A percentile compares a stretch with the other conserved stretches of the same genome.
These are phyloP conservation scores for Copidosoma floridanum DNA, from an alignment of 1,140 invertebrate genomes.

Conservation along the genomic window DNA sequence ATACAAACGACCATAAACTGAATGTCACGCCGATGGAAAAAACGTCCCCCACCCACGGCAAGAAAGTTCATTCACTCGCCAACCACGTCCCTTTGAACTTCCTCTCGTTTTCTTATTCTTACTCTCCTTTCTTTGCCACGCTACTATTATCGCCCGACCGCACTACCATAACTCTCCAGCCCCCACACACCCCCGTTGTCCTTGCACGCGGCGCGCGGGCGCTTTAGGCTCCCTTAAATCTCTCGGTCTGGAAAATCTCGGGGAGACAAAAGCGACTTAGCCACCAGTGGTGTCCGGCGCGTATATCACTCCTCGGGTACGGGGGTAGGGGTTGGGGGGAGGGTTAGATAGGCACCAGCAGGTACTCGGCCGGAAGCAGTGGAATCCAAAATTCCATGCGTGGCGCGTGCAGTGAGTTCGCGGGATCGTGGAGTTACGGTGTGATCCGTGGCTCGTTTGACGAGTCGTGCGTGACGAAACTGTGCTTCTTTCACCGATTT, in stretches of 20 bases:
- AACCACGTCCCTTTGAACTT: no score
- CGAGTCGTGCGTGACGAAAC: no score
- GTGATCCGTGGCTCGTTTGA: no score
- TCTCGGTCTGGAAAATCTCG: neutral
- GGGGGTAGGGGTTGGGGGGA: no score
- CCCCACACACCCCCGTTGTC: no score
- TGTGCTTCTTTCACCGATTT: neutral
- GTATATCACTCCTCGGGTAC: neutral
- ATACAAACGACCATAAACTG: no score
- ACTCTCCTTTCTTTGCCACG: neutral
- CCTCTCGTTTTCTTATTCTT: neutral
- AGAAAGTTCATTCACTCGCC: no score
- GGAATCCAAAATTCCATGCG: constrained; percentile 7
- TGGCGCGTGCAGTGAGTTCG: neutral
- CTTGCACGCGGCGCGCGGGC: no score
- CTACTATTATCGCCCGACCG: neutral
- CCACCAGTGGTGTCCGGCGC: neutral
- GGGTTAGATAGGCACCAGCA: no score
- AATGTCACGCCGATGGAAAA: no score
- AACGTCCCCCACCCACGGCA: no score
- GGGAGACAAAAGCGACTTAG: neutral
- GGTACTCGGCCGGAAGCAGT: neutral
- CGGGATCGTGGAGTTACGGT: no score
- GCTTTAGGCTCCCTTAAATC: neutral
- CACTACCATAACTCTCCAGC: neutral